Percentiles rank a stretch among this genome's conserved stretches.
phyloP scores from a whole-genome alignment of 2,797 vertebrate genomes.

The Sebastiscus tertius region DNA sequence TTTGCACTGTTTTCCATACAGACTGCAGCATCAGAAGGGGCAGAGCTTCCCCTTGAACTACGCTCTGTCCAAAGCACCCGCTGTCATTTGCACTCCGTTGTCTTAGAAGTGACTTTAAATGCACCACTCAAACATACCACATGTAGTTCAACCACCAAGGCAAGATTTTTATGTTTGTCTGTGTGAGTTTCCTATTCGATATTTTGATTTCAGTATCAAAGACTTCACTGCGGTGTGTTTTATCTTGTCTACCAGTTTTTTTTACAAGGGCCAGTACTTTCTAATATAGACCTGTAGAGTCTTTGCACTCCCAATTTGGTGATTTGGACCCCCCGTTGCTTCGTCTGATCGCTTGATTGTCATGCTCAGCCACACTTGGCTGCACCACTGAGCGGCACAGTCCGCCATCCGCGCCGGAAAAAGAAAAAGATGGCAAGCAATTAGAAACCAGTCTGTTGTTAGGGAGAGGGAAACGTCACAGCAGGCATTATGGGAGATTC shows the following conservation, averaged over 20 bases:
- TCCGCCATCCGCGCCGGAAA: slow-evolving; percentile 52
- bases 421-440: slow-evolving; percentile 72
- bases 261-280: slow-evolving; percentile 12
- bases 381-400: slow-evolving; percentile 56
- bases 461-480: slow-evolving; percentile 66
- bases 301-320: slow-evolving; percentile 46
- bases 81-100: background rate
- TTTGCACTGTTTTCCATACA: background rate
- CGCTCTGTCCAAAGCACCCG: background rate
- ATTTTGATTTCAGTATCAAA: slow-evolving; percentile 1
- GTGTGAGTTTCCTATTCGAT: background rate
- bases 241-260: slow-evolving; percentile 5
- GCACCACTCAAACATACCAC: background rate
- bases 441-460: slow-evolving; percentile 69
- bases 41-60: background rate
- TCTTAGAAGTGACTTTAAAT: background rate
- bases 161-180: background rate
- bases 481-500: slow-evolving; percentile 75
- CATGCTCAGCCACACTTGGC: slow-evolving; percentile 76
- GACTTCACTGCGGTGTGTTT: background rate
- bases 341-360: slow-evolving; percentile 73
- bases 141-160: background rate
- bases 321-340: slow-evolving; percentile 43
- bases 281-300: slow-evolving; percentile 36
- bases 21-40: background rate